phyloP scores from a whole-genome alignment of 2,797 vertebrate species.

The Betta splendens region DNA sequence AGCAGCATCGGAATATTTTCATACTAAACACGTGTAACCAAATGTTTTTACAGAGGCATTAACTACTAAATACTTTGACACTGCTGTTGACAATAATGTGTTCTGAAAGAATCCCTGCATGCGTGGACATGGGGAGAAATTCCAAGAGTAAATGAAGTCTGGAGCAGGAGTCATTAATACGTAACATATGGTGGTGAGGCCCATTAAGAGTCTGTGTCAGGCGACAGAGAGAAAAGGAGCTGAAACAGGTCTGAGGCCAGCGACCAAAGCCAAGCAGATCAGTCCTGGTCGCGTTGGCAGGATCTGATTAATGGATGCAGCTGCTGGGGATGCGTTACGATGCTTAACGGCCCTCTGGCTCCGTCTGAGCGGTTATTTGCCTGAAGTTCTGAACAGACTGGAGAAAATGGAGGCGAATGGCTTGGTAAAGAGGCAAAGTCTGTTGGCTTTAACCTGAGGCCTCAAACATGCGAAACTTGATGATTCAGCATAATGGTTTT shows the following conservation, averaged over 20 bases:
- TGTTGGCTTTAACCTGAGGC: too few relatives aligned
- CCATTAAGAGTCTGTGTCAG: constrained; percentile 52
- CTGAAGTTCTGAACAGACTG: constrained; percentile 12
- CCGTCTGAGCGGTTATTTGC: constrained; percentile 30
- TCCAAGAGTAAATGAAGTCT: constrained; percentile 57
- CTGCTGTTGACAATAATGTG: constrained; percentile 47
- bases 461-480: background rate
- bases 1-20: too few relatives aligned
- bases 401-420: too few relatives aligned
- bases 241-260: constrained; percentile 42
- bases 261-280: constrained; percentile 56
- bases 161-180: constrained; percentile 61
- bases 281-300: constrained; percentile 58
- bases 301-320: constrained; percentile 57
- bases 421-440: too few relatives aligned
- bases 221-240: constrained; percentile 35
- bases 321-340: constrained; percentile 42
- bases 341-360: constrained; percentile 40
- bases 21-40: too few relatives aligned
- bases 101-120: constrained; percentile 34
- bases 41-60: constrained; percentile 20
- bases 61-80: constrained; percentile 35
- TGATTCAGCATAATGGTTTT: constrained; percentile 8
- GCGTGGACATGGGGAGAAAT: constrained; percentile 26
- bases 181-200: constrained; percentile 54